Evolutionary conservation across 2,113 vertebrate species (phyloP).

Genomic region (Pseudorasbora parva): DNA sequence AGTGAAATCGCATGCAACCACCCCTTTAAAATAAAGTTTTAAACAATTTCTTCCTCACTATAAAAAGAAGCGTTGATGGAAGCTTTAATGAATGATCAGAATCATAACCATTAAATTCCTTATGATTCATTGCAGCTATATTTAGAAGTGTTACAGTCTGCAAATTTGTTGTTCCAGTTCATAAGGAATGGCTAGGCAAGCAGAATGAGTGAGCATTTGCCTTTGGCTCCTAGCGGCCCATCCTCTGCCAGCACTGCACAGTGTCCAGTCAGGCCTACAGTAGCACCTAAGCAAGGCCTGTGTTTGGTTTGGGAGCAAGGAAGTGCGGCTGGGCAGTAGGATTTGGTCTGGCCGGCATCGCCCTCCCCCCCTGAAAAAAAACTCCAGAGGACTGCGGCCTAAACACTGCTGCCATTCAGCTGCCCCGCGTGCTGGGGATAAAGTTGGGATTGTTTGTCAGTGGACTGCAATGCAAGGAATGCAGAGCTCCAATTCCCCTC

Average conservation of each 20-base stretch:
- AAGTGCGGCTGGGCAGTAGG: constrained; percentile 55
- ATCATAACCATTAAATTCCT: background rate
- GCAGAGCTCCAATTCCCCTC: constrained; percentile 66
- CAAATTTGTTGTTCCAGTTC: background rate
- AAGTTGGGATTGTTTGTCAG: constrained; percentile 85
- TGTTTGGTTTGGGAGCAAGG: constrained; percentile 66
- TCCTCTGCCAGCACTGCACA: constrained; percentile 44
- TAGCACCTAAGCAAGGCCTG: constrained; percentile 59
- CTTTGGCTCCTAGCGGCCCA: constrained; percentile 58
- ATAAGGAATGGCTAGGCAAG: background rate
- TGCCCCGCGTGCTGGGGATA: constrained; percentile 71
- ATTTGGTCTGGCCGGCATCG: constrained; percentile 39
- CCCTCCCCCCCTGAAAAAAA: constrained; percentile 65
- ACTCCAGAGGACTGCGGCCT: constrained; percentile 60
- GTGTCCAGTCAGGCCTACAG: constrained; percentile 56
- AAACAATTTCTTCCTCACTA: background rate
- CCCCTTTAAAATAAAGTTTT: too few species aligned
- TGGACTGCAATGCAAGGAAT: constrained; percentile 79
- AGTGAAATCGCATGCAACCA: too few species aligned
- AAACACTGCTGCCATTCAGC: constrained; percentile 80
- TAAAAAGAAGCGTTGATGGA: background rate
- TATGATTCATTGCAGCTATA: background rate
- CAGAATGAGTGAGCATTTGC: constrained; percentile 51
- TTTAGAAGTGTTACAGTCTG: constrained; percentile 1
- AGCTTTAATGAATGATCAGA: background rate